Evolutionary conservation across 2,888 invertebrate genomes (phyloP), one percentile per base, ranked within the genome.

Genomic region (Branchellion lobata): DNA sequence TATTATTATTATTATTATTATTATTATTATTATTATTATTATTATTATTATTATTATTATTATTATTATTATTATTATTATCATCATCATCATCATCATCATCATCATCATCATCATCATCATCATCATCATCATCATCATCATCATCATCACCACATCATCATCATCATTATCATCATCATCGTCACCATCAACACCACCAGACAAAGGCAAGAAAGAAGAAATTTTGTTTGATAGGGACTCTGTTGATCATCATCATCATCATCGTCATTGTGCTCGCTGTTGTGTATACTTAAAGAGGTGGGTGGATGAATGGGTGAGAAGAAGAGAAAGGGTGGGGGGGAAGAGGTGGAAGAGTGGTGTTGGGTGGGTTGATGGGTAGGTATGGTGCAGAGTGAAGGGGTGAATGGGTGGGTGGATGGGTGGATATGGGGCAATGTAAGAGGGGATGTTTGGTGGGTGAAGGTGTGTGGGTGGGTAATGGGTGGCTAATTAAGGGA

Each of bases 191-290:
- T 18, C 47, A 47, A 14, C 47, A 14, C 21, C 61, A 24, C 21
- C 75, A 77, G 77, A 77, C 77, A 21, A 57, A 53, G 47, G 65
- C 77, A 11, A 29, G 77, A 34, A 77, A 77, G 65, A 77, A 33
- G 36, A 77, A 77, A 36, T 61, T 57, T 2, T 73, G 40, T 47
- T 51, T 51, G 77, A 65, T 51, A 21, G 61, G n/a, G 40, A 77
- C 61, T 24, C 1, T 51, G 11, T 5, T 34, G 5, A 0, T 65
- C 61, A 77, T 33, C 47, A 18, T 69, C 33, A 27, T 34, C 69
- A 69, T 69, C 69, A 69, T 69, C 69, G 18, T 5, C 69, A 69
- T 69, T 14, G 69, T 69, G 3, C 69, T 69, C 8, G 69, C 69
- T 29, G 33, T 5, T 29, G 34, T 34, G 8, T 34, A 33, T n/a